These are phyloP conservation scores for Riptortus pedestris DNA, from an alignment of 1,140 invertebrate species.

Conservation along the genomic window DNA sequence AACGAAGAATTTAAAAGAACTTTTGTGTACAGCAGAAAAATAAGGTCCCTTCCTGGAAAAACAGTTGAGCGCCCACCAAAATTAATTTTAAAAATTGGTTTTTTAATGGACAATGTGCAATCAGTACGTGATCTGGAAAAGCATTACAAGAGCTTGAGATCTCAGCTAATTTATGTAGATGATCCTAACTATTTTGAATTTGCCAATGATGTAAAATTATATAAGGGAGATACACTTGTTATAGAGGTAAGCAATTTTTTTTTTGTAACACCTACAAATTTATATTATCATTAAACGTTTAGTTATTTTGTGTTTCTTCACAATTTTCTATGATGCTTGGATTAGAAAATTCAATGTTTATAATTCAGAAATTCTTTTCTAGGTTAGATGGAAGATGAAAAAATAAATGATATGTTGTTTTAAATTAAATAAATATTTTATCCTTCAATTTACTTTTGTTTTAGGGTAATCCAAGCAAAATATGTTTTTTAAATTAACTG, in stretches of 20 bases:
- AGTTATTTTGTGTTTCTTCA: neutral
- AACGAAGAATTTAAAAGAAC: conserved; percentile 42
- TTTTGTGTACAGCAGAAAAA: conserved; percentile 3
- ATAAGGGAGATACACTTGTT: conserved; percentile 89
- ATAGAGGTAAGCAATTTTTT: conserved; percentile 55
- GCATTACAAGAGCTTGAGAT: conserved; percentile 66
- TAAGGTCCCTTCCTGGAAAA: conserved; percentile 27
- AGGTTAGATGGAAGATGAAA: too few species aligned
- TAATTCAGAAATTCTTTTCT: too few species aligned
- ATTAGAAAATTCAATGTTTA: too few species aligned
- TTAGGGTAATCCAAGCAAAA: neutral
- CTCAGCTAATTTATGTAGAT: conserved; percentile 75
- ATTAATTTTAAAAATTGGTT: conserved; percentile 55
- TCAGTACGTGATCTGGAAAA: conserved; percentile 78
- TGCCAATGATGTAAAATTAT: conserved; percentile 71
- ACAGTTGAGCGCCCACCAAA: conserved; percentile 27
- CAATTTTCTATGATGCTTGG: neutral
- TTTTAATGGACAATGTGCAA: conserved; percentile 91
- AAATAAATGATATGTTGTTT: too few species aligned
- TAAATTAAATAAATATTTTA: too few species aligned
- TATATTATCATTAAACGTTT: too few species aligned
- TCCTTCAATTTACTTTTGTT: neutral
- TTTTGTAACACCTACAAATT: neutral
- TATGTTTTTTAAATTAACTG: neutral
- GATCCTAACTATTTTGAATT: conserved; percentile 88